A percentile compares a stretch with the other conserved stretches of the same genome.
phyloP scores from a whole-genome alignment of 2,113 vertebrate species.

The Stegostoma tigrinum region DNA sequence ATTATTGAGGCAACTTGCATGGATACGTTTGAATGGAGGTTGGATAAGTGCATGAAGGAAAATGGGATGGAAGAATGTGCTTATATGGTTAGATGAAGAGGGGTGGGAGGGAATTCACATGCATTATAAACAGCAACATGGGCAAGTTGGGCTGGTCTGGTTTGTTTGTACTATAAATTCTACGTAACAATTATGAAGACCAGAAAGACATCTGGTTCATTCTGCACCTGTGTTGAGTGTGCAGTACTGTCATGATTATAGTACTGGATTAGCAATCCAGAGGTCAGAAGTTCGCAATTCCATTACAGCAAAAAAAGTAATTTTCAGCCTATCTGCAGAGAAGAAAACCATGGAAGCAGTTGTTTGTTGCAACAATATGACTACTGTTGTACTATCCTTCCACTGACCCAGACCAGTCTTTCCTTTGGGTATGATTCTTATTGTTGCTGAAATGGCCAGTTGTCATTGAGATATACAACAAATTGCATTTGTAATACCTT shows the following conservation, averaged over 20 bases:
- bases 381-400: neutral
- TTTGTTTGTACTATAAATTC: neutral
- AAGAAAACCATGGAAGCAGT: neutral
- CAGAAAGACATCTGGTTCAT: neutral
- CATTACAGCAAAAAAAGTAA: neutral
- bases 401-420: neutral
- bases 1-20: neutral
- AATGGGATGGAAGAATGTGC: neutral
- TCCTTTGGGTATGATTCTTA: neutral
- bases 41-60: neutral
- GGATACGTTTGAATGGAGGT: neutral
- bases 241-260: neutral
- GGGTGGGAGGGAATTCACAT: neutral
- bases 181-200: neutral
- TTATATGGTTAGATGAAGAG: neutral
- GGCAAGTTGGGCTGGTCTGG: neutral
- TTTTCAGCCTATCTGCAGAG: neutral
- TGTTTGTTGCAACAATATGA: neutral
- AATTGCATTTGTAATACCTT: neutral
- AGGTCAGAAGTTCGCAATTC: neutral
- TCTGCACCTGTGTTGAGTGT: neutral
- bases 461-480: neutral
- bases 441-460: neutral
- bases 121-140: neutral
- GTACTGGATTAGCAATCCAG: neutral